Percentiles rank a stretch among this genome's conserved stretches.
Evolutionary conservation across 2,113 vertebrate genomes (phyloP).

Genomic region (Dendrocopos noguchii): DNA sequence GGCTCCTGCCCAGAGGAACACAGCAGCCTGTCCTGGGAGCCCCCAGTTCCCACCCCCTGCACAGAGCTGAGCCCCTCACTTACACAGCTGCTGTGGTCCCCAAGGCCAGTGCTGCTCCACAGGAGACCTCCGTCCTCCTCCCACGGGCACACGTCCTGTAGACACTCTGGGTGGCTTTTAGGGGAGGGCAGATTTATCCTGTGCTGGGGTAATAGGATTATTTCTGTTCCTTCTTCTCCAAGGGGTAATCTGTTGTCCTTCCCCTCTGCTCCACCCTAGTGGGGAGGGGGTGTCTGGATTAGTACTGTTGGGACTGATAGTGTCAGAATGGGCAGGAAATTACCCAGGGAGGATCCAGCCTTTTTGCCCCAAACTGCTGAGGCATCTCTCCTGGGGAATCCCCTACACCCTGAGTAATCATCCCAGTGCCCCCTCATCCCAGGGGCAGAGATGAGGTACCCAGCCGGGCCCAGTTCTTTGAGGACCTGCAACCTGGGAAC

Average conservation of each 20-base stretch:
- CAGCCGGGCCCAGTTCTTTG: background rate
- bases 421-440: fast-evolving
- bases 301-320: fast-evolving
- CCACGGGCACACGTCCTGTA: background rate
- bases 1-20: background rate
- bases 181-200: constrained; percentile 78
- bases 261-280: background rate
- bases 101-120: background rate
- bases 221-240: constrained; percentile 64
- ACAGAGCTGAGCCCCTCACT: background rate
- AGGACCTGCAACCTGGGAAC: background rate
- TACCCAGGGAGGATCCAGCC: background rate
- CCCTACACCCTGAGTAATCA: fast-evolving
- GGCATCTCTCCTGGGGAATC: background rate
- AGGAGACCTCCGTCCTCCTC: background rate
- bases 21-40: fast-evolving
- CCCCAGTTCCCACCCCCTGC: fast-evolving
- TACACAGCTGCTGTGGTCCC: background rate
- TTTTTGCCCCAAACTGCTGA: fast-evolving
- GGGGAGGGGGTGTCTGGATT: background rate
- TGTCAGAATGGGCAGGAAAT: background rate
- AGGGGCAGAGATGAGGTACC: background rate
- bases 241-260: constrained; percentile 51
- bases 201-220: constrained; percentile 81
- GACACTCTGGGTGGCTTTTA: background rate